A percentile compares a stretch with the other conserved stretches of the same genome.
These are phyloP conservation scores for Calliopsis andreniformis DNA, from an alignment of 1,140 invertebrate genomes.

Conservation along the genomic window DNA sequence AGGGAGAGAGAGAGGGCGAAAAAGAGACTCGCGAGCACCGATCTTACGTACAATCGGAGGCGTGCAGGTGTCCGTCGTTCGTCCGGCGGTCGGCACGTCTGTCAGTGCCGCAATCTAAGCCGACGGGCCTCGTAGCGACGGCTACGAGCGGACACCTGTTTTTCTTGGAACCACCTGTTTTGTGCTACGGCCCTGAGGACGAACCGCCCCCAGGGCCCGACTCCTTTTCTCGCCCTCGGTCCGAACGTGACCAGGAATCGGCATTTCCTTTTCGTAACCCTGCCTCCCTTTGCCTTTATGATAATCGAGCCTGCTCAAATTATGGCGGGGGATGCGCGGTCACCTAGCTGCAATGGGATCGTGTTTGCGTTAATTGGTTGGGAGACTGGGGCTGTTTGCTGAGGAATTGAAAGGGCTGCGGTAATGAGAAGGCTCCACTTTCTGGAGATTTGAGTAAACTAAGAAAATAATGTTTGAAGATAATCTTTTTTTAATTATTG, in stretches of 20 bases:
- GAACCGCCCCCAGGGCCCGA: not conserved
- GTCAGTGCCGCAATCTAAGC: slow-evolving; percentile 72
- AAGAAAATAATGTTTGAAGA: no score
- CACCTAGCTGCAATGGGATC: not conserved
- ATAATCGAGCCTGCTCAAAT: slow-evolving; percentile 21
- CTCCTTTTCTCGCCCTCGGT: slow-evolving; percentile 19
- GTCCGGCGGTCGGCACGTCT: slow-evolving; percentile 61
- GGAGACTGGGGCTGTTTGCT: no score
- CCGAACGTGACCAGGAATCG: slow-evolving; percentile 38
- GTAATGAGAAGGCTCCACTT: no score
- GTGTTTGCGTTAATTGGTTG: no score
- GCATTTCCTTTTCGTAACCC: slow-evolving; percentile 32
- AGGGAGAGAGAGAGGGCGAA: not conserved
- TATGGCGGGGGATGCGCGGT: not conserved
- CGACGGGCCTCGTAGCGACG: slow-evolving; percentile 64
- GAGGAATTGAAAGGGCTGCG: no score
- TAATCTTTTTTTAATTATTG: no score
- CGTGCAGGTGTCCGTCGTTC: slow-evolving; percentile 75
- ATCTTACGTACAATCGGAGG: slow-evolving; percentile 73
- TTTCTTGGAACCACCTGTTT: slow-evolving; percentile 57
- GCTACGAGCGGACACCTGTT: slow-evolving; percentile 72
- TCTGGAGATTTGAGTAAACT: no score
- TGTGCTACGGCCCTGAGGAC: slow-evolving; percentile 20
- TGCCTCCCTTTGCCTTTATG: no score
- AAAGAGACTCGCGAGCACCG: slow-evolving; percentile 45